These are phyloP conservation scores for Mellivora capensis DNA, from an alignment of 2,113 vertebrate genomes.

Conservation along the genomic window DNA sequence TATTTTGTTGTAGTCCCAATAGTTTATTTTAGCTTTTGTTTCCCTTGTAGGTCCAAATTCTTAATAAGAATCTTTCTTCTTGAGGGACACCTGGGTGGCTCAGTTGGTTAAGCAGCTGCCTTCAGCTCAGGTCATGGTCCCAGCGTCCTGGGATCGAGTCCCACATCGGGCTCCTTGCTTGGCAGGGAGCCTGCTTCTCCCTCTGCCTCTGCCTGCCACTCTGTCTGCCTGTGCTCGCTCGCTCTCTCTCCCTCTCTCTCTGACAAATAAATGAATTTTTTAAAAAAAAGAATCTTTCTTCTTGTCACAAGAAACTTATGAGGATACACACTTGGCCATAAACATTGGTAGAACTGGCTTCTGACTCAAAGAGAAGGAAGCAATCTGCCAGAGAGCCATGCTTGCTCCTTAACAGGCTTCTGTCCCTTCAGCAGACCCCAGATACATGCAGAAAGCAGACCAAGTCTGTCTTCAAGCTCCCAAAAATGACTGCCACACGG, in stretches of 20 bases:
- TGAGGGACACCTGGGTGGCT: too few species aligned
- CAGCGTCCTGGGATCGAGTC: too few species aligned
- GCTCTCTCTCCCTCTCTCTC: too few species aligned
- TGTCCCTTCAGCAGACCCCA: background rate
- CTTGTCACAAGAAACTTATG: background rate
- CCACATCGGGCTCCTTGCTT: too few species aligned
- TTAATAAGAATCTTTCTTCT: background rate
- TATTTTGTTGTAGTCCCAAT: background rate
- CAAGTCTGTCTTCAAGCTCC: background rate
- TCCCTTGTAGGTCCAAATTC: background rate
- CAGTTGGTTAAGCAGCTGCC: too few species aligned
- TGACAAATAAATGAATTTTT: too few species aligned
- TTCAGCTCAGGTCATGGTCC: too few species aligned
- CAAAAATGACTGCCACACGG: background rate
- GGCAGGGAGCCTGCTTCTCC: too few species aligned
- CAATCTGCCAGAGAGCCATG: background rate
- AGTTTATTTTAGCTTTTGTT: background rate
- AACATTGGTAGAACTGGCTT: background rate
- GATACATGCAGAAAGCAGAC: background rate
- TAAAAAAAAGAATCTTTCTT: slow-evolving; percentile 3
- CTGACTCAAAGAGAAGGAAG: background rate
- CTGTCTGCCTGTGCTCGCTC: too few species aligned
- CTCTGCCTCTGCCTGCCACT: too few species aligned
- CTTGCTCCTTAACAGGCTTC: background rate
- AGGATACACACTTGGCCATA: background rate